Evolutionary conservation across 2,113 vertebrate species (phyloP), one percentile per base, ranked within the genome.

Genomic region (Cyprinodon variegatus): DNA sequence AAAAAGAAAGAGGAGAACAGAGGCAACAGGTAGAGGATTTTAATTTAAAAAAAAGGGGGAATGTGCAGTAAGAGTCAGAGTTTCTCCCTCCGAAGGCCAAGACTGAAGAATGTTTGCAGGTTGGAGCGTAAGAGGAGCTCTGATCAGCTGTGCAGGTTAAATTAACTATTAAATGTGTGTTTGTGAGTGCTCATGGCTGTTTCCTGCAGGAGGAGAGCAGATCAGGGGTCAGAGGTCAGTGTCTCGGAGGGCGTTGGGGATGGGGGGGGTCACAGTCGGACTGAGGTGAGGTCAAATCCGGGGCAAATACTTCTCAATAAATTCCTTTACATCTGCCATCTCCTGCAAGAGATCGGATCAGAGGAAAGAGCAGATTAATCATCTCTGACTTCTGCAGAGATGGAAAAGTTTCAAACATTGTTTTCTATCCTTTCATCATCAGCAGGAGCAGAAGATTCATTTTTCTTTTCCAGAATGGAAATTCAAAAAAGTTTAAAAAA

Each of bases 281-380:
- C 88, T 65, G 70, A 79, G 86, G 89, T 89, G 86, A 79, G 83
- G 93, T 96, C 94, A 99, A 94, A 99, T 96, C 65, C 95, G 96
- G 88, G 98, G 98, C 92, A 99, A 91, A 89, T 97, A 89, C 93
- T 97, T 97, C 94, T 98, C 96, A 15, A 99, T 96, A 93, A 99
- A 99, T 76, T 97, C 96, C 94, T 97, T 98, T 94, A 99, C 96
- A 0, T 93, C 94, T 72, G 92, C 91, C 97, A 99, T 97, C 95
- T 99, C 98, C 98, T 99, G 94, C 40, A 88, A 82, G 50, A 78
- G n/a, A 79, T 59, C 77, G 67, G 81, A 69, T 68, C 0, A 69
- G 22, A 57, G 9, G 7, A 65, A 61, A 68, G 73, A 36, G 29
- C 22, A 57, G 20, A 57, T 20, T 57, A n/a, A 57, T 57, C 17